These are phyloP conservation scores for Sinonovacula constricta DNA, from an alignment of 1,140 invertebrate species.

Conservation along the genomic window DNA sequence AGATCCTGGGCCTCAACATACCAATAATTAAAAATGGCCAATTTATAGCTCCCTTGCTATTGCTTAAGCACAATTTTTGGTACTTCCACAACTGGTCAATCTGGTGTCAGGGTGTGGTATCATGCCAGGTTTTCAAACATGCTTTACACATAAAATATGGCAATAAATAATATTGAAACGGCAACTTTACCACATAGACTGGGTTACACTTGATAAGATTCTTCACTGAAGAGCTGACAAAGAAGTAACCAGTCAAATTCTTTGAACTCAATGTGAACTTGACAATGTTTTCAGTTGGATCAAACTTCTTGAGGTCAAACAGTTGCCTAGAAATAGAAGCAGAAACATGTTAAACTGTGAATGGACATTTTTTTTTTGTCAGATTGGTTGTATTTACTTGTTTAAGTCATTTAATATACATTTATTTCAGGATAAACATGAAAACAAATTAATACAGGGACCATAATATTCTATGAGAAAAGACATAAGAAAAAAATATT, in stretches of 20 bases:
- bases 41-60: background rate
- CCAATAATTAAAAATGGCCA: background rate
- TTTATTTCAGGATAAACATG: too few relatives aligned
- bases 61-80: background rate
- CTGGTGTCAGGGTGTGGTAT: too few relatives aligned
- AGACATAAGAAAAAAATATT: too few relatives aligned
- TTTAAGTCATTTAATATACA: too few relatives aligned
- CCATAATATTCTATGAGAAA: too few relatives aligned
- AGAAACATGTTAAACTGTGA: too few relatives aligned
- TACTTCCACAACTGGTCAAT: background rate
- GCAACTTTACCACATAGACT: conserved; percentile 10
- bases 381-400: too few relatives aligned
- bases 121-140: background rate
- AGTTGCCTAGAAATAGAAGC: too few relatives aligned
- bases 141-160: background rate
- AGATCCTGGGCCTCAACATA: background rate
- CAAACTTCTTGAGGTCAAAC: conserved; percentile 48
- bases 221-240: background rate
- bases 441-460: too few relatives aligned
- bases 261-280: conserved; percentile 17
- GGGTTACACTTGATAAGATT: conserved; percentile 12
- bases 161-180: background rate
- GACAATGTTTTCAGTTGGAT: conserved; percentile 31
- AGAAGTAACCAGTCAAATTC: conserved; percentile 22
- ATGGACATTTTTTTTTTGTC: too few relatives aligned